phyloP scores from a whole-genome alignment of 1,140 invertebrate species.

The Berghia stephanieae region DNA sequence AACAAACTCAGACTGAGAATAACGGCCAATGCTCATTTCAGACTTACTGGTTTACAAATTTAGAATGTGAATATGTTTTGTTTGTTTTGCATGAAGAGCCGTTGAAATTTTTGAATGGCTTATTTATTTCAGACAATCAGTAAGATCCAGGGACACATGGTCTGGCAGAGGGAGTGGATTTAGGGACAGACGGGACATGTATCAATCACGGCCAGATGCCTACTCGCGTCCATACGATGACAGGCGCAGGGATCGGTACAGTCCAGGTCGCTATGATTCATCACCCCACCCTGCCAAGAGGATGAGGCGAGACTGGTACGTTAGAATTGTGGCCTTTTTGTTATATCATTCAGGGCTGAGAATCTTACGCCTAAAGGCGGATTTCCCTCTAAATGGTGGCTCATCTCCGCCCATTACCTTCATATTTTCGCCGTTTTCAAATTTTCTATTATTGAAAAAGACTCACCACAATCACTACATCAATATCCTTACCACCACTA shows the following conservation, averaged over 20 bases:
- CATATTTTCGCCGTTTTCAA: not conserved
- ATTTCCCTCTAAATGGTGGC: too few relatives aligned
- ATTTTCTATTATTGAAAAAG: not conserved
- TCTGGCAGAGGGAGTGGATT: constrained; percentile 46
- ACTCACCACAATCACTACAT: too few relatives aligned
- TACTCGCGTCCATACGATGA: constrained; percentile 53
- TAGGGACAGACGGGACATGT: constrained; percentile 44
- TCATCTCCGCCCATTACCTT: not conserved
- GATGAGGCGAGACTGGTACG: constrained; percentile 63
- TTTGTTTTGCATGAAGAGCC: not conserved
- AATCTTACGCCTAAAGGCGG: not conserved
- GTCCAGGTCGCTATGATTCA: constrained; percentile 54
- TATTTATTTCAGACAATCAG: constrained; percentile 20
- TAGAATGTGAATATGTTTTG: not conserved
- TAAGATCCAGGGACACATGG: constrained; percentile 47
- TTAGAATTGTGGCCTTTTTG: not conserved
- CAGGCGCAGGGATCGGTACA: constrained; percentile 49
- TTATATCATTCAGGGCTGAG: not conserved
- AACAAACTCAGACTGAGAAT: not conserved
- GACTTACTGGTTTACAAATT: not conserved
- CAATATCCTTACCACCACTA: too few relatives aligned
- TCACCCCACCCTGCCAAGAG: constrained; percentile 62
- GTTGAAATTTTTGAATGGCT: too few relatives aligned
- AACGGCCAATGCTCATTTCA: not conserved
- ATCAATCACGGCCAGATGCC: too few relatives aligned